Evolutionary conservation across 2,797 vertebrate species (phyloP).

Genomic region (Acropternis orthonyx): DNA sequence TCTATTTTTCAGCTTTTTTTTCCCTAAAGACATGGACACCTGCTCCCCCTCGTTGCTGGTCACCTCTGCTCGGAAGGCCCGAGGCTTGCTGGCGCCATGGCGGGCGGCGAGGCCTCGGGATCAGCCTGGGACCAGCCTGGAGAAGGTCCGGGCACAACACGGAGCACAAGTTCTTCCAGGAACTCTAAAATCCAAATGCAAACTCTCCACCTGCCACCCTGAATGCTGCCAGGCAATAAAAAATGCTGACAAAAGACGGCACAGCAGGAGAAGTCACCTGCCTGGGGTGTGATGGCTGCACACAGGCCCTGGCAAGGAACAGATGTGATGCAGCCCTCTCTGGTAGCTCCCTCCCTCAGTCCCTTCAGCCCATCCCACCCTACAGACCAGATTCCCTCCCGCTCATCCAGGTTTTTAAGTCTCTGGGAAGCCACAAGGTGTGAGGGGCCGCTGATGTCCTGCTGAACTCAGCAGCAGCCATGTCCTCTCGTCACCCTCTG

Average conservation of each 20-base stretch:
- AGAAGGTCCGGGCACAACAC: background rate
- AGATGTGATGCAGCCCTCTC: fast-evolving
- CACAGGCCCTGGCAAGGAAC: background rate
- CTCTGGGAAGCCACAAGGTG: background rate
- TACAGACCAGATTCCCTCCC: fast-evolving
- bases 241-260: background rate
- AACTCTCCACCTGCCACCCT: background rate
- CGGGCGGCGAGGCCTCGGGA: background rate
- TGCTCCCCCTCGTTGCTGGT: background rate
- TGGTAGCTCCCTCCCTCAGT: background rate
- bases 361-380: background rate
- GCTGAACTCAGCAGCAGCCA: background rate
- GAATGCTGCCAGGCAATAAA: background rate
- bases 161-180: background rate
- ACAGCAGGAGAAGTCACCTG: background rate
- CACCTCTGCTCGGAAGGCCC: background rate
- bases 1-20: background rate
- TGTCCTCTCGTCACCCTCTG: background rate
- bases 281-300: no score
- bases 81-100: background rate
- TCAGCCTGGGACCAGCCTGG: background rate
- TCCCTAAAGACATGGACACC: background rate
- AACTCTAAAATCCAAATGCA: background rate
- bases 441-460: background rate
- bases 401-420: background rate